Evolutionary conservation across 2,113 vertebrate species (phyloP), one percentile per base, ranked within the genome.

Genomic region (Andinoacara biseriatus): DNA sequence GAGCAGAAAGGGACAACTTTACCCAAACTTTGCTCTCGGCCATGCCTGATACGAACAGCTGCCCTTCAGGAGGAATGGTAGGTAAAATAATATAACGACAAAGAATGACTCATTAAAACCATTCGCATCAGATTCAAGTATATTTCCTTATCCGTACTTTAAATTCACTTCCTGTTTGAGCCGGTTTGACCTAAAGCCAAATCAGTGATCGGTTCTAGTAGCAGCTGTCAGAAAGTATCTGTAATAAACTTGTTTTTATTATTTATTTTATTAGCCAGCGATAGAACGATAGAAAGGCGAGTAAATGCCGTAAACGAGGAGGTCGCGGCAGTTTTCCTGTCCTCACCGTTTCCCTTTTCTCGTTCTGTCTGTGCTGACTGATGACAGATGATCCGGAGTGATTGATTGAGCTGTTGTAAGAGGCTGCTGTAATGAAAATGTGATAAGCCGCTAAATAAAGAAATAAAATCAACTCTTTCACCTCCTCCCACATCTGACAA

Each of bases 1-100:
- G 95, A 96, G 96, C 95, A 95, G 87, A 94, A 93, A 95, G 93
- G 93, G 94, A 94, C 96, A 95, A 96, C 95, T 96, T 96, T 93
- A 95, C 94, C 94, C 95, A 94, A 97, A 97, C 87, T 90, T 90
- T 90, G 90, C 87, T 87, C 86, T 86, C 65, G 77, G 82, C 86
- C 74, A 75, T 62, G 75, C 76, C 84, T 63, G 78, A 85, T 43
- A 61, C 86, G 77, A 83, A 86, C 82, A 87, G 67, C 83, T 76
- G 76, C 58, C 83, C 85, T 74, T 76, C 33, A 2, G 33, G 56
- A 75, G 26, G 13, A 7, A 17, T 1, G 10, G 3, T 15, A 69
- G 20, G 74, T 7, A 6, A 13, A 58, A 14, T 13, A 13, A 59
- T 24, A 33, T 10, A 26, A 26, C 59, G 57, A 77, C 10, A 56